Evolutionary conservation across 2,888 invertebrate species (phyloP).

Genomic region (Blomia tropicalis): DNA sequence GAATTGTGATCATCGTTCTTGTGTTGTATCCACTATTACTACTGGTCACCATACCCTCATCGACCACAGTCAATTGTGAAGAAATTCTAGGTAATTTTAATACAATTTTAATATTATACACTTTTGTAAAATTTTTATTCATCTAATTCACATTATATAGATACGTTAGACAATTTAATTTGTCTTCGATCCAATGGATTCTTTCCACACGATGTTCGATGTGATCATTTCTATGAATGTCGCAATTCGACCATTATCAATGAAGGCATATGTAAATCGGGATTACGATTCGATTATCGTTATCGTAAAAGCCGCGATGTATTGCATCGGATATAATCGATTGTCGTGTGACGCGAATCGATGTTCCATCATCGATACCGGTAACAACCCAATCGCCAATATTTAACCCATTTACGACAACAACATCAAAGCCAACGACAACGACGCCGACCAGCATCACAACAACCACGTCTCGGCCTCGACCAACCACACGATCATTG

Average conservation of each 20-base stretch:
- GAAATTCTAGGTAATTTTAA: neutral
- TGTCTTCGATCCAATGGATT: slow-evolving; percentile 27
- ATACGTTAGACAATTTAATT: neutral
- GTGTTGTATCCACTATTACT: too few species aligned
- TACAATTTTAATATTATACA: too few species aligned
- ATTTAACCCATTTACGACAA: neutral
- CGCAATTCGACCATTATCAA: slow-evolving; percentile 25
- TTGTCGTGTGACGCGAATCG: slow-evolving; percentile 32
- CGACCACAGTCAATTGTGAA: neutral
- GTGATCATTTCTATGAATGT: slow-evolving; percentile 35
- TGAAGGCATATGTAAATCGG: slow-evolving; percentile 34
- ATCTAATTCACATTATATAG: neutral
- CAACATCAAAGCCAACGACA: neutral
- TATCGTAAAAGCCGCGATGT: slow-evolving; percentile 30
- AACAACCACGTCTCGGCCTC: neutral
- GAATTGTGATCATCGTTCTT: too few species aligned
- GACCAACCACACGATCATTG: neutral
- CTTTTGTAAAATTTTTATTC: neutral
- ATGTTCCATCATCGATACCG: neutral
- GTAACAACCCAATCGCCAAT: neutral
- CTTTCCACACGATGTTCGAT: slow-evolving; percentile 33
- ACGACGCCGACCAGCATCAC: neutral
- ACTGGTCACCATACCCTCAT: too few species aligned
- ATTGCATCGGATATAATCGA: slow-evolving; percentile 35
- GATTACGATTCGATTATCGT: slow-evolving; percentile 33